Evolutionary conservation across 2,113 vertebrate species (phyloP), one percentile per base, ranked within the genome.

Genomic region (Hippocampus comes): DNA sequence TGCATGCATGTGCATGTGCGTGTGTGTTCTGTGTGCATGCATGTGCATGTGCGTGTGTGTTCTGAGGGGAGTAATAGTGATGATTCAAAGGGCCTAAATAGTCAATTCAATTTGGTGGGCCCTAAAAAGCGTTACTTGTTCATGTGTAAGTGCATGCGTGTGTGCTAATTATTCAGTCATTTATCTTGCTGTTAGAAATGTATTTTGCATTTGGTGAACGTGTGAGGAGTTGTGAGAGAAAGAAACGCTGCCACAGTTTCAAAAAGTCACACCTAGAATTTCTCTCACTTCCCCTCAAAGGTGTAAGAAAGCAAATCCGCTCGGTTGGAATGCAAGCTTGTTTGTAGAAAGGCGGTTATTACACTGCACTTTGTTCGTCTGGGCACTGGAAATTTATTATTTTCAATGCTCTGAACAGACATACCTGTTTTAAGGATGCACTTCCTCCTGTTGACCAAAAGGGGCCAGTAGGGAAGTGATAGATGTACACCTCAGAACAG

Each of bases 261-360:
- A 25, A 74, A 75, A 77, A 34, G 43, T 75, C 76, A 66, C 76
- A 69, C 53, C 73, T 42, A 74, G 68, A 67, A 59, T 68, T 87
- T 68, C 57, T 72, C 69, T 71, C 42, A 70, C 46, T 38, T 71
- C 49, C 9, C 20, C 57, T 46, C 63, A 38, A 72, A 85, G 68
- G 70, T 73, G 82, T 60, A 70, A 79, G 74, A 86, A 74, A 79
- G 73, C 81, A 68, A 86, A 84, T 66, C 71, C 65, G 25, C 43
- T 2, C n/a, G n/a, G 9, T 63, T 43, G 63, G 21, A 43, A 14
- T 14, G 42, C 56, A 21, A 25, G 34, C 57, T 20, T 46, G 42
- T 5, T 10, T n/a, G 3, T 30, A 5, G 42, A 9, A 21, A 5
- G 15, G 15, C 17, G 34, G 20, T 43, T 30, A 8, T 4, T 34